These are phyloP conservation scores for Erythrocercus mccallii DNA, from an alignment of 2,113 vertebrate genomes.

Conservation along the genomic window DNA sequence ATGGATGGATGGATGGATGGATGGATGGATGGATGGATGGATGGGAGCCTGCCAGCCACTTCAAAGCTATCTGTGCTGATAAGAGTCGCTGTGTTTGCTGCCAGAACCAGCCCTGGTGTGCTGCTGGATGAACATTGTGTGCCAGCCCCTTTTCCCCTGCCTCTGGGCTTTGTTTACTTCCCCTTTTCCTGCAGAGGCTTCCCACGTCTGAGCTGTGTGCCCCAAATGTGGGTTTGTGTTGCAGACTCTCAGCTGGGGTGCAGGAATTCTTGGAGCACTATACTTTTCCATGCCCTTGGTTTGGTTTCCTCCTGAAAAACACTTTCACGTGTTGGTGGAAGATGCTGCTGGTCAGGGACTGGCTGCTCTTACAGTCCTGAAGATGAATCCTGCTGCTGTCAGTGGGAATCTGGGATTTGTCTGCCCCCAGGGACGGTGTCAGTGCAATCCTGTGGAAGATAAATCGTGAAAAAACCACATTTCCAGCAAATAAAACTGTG, in stretches of 20 bases:
- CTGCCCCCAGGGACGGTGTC: background rate
- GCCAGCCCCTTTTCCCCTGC: background rate
- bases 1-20: too few relatives aligned
- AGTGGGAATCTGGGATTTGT: background rate
- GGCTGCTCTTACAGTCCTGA: background rate
- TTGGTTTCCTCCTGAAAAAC: background rate
- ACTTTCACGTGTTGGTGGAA: fast-evolving
- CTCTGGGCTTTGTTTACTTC: background rate
- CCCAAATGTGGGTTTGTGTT: fast-evolving
- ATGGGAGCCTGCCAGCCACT: too few relatives aligned
- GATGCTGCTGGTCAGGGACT: background rate
- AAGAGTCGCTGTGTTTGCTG: too few relatives aligned
- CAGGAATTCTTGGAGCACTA: background rate
- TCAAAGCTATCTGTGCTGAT: too few relatives aligned
- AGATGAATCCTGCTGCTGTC: too few relatives aligned
- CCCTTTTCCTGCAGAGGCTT: background rate
- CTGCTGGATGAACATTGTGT: too few relatives aligned
- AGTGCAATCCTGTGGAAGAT: background rate
- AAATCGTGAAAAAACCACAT: background rate
- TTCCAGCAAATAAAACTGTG: background rate
- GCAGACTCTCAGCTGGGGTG: too few relatives aligned
- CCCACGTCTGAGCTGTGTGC: background rate
- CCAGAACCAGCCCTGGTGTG: too few relatives aligned
- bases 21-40: too few relatives aligned
- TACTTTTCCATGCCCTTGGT: fast-evolving